phyloP scores from a whole-genome alignment of 2,888 invertebrate genomes.

The Cremastinae sp. region DNA sequence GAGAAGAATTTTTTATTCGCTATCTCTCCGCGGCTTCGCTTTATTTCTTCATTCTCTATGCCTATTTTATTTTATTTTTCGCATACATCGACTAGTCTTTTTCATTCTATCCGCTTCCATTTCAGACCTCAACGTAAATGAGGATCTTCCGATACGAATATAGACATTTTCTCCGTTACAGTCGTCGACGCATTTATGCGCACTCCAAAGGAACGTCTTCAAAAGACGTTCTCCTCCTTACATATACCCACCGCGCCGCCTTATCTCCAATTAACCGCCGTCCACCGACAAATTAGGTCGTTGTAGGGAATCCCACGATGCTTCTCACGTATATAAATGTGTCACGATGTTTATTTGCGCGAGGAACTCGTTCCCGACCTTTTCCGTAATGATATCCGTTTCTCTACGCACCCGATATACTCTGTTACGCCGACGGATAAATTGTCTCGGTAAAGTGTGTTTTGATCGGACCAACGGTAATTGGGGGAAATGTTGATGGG shows the following conservation, averaged over 20 bases:
- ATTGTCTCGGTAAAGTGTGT: background rate
- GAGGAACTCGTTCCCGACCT: conserved; percentile 1
- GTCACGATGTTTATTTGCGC: conserved; percentile 5
- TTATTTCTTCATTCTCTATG: too few relatives aligned
- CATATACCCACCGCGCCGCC: conserved; percentile 54
- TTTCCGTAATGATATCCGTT: conserved; percentile 27
- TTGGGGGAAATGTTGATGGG: too few relatives aligned
- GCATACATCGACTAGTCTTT: too few relatives aligned
- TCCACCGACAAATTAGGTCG: conserved; percentile 73
- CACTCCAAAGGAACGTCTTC: conserved; percentile 3
- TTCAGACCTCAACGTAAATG: too few relatives aligned
- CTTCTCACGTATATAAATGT: conserved; percentile 43
- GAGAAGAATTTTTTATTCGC: too few relatives aligned
- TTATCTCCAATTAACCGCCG: conserved; percentile 71
- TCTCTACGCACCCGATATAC: background rate
- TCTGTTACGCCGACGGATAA: background rate
- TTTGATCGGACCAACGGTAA: background rate
- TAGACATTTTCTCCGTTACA: too few relatives aligned
- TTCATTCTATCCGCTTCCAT: too few relatives aligned
- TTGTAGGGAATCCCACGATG: conserved; percentile 45
- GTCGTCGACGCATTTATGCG: too few relatives aligned
- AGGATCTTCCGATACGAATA: background rate
- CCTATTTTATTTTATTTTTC: too few relatives aligned
- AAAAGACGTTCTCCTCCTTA: conserved; percentile 27
- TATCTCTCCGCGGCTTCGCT: too few relatives aligned